Percentiles rank a stretch among this genome's conserved stretches.
Conservation (phyloP, 2,113 vertebrate genomes). For the Solea solea region DNA sequence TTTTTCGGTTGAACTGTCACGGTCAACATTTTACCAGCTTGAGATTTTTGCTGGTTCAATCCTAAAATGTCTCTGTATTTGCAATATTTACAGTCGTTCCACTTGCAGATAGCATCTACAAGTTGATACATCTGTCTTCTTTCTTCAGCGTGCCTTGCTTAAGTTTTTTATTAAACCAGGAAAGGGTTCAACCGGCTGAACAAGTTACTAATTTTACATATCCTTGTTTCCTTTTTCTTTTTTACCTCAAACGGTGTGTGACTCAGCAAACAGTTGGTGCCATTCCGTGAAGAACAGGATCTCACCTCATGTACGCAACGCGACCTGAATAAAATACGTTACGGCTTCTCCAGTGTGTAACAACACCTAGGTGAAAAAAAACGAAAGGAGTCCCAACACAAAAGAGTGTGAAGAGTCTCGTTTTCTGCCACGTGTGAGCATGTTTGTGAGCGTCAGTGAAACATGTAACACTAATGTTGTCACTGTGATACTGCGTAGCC, state of each 20-base stretch:
- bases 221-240: neutral
- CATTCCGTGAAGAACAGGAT: constrained; percentile 34
- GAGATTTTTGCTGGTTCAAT: constrained; percentile 7
- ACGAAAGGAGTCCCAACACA: constrained; percentile 28
- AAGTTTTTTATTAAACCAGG: neutral
- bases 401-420: constrained; percentile 38
- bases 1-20: constrained; percentile 14
- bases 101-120: neutral
- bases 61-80: neutral
- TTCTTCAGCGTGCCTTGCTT: too few relatives aligned
- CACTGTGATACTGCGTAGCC: constrained; percentile 48
- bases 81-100: neutral
- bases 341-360: constrained; percentile 35
- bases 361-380: constrained; percentile 29
- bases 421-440: constrained; percentile 66
- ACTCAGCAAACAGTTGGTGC: constrained; percentile 35
- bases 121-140: neutral
- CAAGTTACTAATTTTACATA: constrained; percentile 30
- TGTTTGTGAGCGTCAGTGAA: constrained; percentile 51
- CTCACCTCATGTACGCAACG: constrained; percentile 39
- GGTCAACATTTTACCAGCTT: neutral
- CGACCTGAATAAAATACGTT: constrained; percentile 44
- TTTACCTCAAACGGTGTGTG: constrained; percentile 30
- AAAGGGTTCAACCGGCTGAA: constrained; percentile 17
- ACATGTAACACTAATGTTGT: constrained; percentile 67